phyloP scores from a whole-genome alignment of 1,140 invertebrate genomes.

The Drosophila teissieri region DNA sequence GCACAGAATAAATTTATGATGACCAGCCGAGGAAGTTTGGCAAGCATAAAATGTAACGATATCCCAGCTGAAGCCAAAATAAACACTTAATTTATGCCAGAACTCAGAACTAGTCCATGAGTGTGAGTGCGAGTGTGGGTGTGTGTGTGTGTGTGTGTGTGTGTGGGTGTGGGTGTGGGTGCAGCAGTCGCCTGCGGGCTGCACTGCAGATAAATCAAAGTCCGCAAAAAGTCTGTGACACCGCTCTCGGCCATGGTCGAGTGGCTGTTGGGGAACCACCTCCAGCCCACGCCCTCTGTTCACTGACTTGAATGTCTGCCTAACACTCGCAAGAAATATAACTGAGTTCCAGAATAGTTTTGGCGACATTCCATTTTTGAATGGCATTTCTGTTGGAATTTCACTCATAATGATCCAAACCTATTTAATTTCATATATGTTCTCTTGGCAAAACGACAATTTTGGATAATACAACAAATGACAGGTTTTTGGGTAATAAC shows the following conservation, averaged over 20 bases:
- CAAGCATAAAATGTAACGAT: slow-evolving; percentile 41
- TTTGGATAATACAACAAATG: too few relatives aligned
- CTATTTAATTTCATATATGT: too few relatives aligned
- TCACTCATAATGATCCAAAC: too few relatives aligned
- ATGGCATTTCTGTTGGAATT: not conserved
- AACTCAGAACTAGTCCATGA: not conserved
- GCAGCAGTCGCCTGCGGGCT: slow-evolving; percentile 25
- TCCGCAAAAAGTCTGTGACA: slow-evolving; percentile 53
- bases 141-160: too few relatives aligned
- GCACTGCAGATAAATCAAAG: slow-evolving; percentile 56
- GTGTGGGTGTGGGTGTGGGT: slow-evolving; percentile 1
- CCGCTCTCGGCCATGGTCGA: slow-evolving; percentile 46
- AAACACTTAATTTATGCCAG: slow-evolving; percentile 53
- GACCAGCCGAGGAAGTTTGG: slow-evolving; percentile 7
- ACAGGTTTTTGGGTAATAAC: too few relatives aligned
- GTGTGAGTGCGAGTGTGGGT: slow-evolving; percentile 6
- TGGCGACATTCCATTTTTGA: not conserved
- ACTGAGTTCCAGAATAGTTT: not conserved
- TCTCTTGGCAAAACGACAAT: too few relatives aligned
- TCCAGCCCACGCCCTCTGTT: slow-evolving; percentile 11
- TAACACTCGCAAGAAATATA: slow-evolving; percentile 6
- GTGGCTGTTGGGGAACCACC: slow-evolving; percentile 26
- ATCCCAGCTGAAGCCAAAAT: slow-evolving; percentile 34
- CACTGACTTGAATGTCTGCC: slow-evolving; percentile 33
- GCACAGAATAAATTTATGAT: slow-evolving; percentile 19